phyloP scores from a whole-genome alignment of 1,140 invertebrate genomes.

The Hylyphantes graminicola region DNA sequence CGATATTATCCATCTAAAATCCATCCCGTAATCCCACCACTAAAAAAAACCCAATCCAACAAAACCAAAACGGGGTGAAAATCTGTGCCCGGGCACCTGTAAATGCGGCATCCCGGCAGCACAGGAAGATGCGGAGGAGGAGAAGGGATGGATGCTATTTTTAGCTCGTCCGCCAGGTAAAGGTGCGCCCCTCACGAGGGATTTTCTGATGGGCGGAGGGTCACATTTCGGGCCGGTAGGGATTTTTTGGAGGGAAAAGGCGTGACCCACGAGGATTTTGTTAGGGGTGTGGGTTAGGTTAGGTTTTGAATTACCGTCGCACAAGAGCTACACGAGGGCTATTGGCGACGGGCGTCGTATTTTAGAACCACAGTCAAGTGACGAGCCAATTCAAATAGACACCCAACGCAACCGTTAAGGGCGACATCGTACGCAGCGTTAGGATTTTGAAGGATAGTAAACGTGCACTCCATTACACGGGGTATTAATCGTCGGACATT shows the following conservation, averaged over 20 bases:
- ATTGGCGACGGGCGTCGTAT: too few species aligned
- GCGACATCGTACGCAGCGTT: too few species aligned
- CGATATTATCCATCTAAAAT: background rate
- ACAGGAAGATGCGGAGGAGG: background rate
- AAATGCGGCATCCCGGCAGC: constrained; percentile 12
- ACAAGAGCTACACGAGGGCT: too few species aligned
- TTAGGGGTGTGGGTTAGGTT: too few species aligned
- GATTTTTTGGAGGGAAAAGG: background rate
- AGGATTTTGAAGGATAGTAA: too few species aligned
- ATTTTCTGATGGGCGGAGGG: background rate
- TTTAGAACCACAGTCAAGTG: too few species aligned
- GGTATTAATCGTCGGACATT: too few species aligned
- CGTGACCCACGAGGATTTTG: too few species aligned
- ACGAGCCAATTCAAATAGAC: too few species aligned
- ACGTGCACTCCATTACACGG: too few species aligned
- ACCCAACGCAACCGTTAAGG: too few species aligned
- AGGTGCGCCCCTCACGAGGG: constrained; percentile 25
- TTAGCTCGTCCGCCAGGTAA: constrained; percentile 57
- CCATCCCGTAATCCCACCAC: background rate
- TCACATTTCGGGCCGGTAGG: background rate
- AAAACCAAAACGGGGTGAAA: background rate
- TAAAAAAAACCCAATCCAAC: background rate
- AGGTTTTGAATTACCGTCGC: too few species aligned
- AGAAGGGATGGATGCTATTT: constrained; percentile 41
- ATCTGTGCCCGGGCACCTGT: constrained; percentile 16